phyloP scores from a whole-genome alignment of 2,888 invertebrate species.

The Andrena camellia region DNA sequence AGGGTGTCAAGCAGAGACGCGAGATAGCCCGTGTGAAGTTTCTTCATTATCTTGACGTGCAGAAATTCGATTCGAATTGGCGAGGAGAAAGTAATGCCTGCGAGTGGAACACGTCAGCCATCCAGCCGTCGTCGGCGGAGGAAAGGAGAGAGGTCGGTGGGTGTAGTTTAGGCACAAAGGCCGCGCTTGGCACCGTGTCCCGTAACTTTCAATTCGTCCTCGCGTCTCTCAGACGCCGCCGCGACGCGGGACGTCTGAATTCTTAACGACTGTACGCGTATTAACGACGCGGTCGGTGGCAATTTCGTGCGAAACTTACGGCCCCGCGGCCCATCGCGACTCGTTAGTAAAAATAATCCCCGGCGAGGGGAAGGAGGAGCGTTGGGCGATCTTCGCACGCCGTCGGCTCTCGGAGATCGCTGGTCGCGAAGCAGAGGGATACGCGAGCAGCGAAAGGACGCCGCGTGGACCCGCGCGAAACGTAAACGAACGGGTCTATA shows the following conservation, averaged over 20 bases:
- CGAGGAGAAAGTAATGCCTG: background rate
- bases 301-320: slow-evolving; percentile 71
- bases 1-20: too few relatives aligned
- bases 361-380: background rate
- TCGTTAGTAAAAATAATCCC: slow-evolving; percentile 75
- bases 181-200: slow-evolving; percentile 35
- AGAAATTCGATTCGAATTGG: background rate
- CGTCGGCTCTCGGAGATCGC: slow-evolving; percentile 34
- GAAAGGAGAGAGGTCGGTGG: slow-evolving; percentile 9
- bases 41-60: background rate
- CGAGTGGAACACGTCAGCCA: background rate
- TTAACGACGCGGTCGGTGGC: slow-evolving; percentile 68
- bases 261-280: slow-evolving; percentile 70
- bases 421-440: background rate
- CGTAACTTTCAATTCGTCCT: slow-evolving; percentile 64
- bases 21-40: too few relatives aligned
- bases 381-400: slow-evolving; percentile 34
- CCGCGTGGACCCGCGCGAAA: slow-evolving; percentile 30
- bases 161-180: slow-evolving; percentile 40
- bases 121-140: background rate
- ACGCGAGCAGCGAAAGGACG: slow-evolving; percentile 17
- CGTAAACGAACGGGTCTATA: slow-evolving; percentile 78
- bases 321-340: slow-evolving; percentile 64
- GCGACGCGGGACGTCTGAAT: slow-evolving; percentile 56
- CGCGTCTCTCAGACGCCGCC: slow-evolving; percentile 39